A percentile compares a stretch with the other conserved stretches of the same genome.
These are phyloP conservation scores for Empidonax alnorum DNA, from an alignment of 2,113 vertebrate species.

Conservation along the genomic window DNA sequence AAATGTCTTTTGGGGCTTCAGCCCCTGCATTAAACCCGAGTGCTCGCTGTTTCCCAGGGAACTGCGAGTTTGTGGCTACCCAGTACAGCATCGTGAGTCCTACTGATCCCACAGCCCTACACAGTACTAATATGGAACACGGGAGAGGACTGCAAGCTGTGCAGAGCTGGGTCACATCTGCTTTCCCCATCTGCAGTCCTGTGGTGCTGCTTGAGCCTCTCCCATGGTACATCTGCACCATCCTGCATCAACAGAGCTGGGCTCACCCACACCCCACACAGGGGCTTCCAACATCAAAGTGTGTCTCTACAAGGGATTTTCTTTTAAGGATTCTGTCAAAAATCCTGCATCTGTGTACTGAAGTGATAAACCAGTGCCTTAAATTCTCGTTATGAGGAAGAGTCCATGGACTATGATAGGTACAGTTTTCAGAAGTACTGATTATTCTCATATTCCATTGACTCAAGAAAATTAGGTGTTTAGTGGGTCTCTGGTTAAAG, in stretches of 20 bases:
- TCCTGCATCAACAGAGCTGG: not conserved
- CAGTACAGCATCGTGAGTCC: no score
- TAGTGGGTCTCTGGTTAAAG: not conserved
- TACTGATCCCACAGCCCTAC: not conserved
- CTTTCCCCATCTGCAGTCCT: not conserved
- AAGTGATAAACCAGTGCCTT: not conserved
- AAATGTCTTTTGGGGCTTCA: not conserved
- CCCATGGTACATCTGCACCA: fast-evolving
- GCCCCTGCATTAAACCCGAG: not conserved
- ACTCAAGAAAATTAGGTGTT: not conserved
- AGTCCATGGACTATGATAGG: not conserved
- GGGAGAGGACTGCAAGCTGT: not conserved
- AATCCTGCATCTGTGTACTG: not conserved
- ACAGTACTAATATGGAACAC: not conserved
- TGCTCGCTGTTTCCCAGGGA: not conserved
- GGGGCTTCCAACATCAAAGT: not conserved
- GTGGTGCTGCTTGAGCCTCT: not conserved
- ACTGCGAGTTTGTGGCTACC: not conserved
- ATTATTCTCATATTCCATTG: not conserved
- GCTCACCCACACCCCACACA: fast-evolving
- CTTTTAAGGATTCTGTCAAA: not conserved
- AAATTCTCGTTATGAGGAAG: not conserved
- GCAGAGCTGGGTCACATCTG: not conserved
- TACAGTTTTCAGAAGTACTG: not conserved
- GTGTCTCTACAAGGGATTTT: not conserved